Percentiles rank a stretch among this genome's conserved stretches.
Evolutionary conservation across 2,888 invertebrate species (phyloP).

Genomic region (Temnothorax ravouxi): DNA sequence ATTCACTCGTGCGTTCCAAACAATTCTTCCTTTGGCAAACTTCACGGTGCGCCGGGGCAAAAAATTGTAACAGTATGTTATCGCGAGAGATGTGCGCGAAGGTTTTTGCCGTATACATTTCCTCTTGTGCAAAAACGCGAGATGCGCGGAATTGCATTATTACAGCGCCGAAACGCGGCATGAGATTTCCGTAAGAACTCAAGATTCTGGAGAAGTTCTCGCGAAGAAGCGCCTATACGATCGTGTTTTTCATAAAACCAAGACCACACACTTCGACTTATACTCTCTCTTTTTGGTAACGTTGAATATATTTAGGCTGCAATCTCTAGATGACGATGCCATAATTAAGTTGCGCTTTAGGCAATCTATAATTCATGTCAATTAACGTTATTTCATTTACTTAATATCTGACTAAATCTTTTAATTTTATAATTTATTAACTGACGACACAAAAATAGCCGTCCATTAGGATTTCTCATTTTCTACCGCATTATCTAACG

Average conservation of each 20-base stretch:
- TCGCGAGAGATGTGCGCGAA: slow-evolving; percentile 8
- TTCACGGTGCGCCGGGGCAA: slow-evolving; percentile 11
- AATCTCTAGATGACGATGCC: neutral
- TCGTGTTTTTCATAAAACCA: neutral
- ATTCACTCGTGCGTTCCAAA: neutral
- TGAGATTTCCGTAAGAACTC: too few species aligned
- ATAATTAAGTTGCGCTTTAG: neutral
- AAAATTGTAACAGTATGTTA: slow-evolving; percentile 45
- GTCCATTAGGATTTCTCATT: neutral
- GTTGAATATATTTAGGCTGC: neutral
- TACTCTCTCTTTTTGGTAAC: neutral
- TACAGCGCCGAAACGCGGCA: too few species aligned
- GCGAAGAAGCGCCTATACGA: too few species aligned
- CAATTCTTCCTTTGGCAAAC: slow-evolving; percentile 6
- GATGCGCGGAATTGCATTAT: too few species aligned
- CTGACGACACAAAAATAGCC: neutral
- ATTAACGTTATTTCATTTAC: neutral
- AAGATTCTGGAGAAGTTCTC: too few species aligned
- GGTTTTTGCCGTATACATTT: slow-evolving; percentile 45
- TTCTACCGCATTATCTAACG: neutral
- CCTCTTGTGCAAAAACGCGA: too few species aligned
- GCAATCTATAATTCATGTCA: neutral
- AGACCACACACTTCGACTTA: neutral
- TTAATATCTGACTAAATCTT: too few species aligned
- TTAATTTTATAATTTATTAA: slow-evolving; percentile 1